phyloP scores from a whole-genome alignment of 1,140 invertebrate genomes.

The Trypoxylus dichotomus region DNA sequence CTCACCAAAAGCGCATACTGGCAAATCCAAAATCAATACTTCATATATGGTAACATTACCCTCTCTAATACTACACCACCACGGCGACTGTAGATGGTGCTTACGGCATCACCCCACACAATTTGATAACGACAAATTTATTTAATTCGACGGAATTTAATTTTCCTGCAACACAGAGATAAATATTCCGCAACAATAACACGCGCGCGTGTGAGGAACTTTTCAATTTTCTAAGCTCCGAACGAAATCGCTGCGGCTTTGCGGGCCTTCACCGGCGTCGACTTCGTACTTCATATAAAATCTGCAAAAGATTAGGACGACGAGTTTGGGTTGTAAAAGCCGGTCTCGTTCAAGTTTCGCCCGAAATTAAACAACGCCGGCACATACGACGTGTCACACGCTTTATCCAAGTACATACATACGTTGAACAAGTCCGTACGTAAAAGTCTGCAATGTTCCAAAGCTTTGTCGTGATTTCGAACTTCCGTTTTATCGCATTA shows the following conservation, averaged over 20 bases:
- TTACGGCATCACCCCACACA: background rate
- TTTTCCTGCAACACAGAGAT: conserved; percentile 36
- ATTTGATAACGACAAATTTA: conserved; percentile 35
- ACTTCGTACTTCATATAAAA: conserved; percentile 1
- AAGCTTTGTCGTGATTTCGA: background rate
- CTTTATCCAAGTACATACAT: background rate
- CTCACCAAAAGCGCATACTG: conserved; percentile 41
- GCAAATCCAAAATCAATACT: conserved; percentile 43
- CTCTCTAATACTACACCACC: conserved; percentile 24
- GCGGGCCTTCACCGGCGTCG: background rate
- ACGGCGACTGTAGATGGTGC: background rate
- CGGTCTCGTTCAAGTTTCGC: background rate
- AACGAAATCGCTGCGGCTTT: background rate
- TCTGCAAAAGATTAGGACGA: conserved; percentile 17
- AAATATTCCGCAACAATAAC: conserved; percentile 34
- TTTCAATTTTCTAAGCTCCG: conserved; percentile 33
- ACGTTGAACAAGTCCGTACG: background rate
- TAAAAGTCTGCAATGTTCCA: background rate
- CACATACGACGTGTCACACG: background rate
- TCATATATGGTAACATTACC: conserved; percentile 35
- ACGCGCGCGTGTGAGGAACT: conserved; percentile 15
- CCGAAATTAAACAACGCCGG: background rate
- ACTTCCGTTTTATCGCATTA: background rate
- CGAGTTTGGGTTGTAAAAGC: background rate
- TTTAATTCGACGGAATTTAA: conserved; percentile 37